Base-by-base conservation (phyloP, 1,140 invertebrate species). In the Cheumatopsyche charites region DNA sequence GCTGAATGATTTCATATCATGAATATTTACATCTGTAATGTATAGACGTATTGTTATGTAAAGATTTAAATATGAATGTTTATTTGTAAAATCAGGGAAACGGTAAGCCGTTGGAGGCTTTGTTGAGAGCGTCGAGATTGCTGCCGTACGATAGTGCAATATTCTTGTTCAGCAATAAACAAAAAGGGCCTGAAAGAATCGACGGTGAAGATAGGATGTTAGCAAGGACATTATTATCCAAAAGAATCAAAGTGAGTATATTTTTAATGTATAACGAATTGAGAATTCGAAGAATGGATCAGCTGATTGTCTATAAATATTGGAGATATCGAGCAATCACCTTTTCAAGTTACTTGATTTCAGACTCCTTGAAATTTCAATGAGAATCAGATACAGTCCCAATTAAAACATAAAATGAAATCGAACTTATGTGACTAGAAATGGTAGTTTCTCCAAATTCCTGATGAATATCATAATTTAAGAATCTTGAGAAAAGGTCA, bases 91-190 rank as follows among this genome's bases (percentile, higher is more conserved):
- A 36, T 36, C n/a, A 67, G 63, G 63, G 36, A 47, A 67, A 29
- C 23, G 63, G 63, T 23, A 67, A 29, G 25, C 45, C 63, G 3
- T 25, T 43, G 0, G 11, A 45, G 12, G 71, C 71, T 0, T 66
- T 75, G 9, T 62, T 52, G n/a, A 79, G 79, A 67, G 80, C 82
- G 7, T 81, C 84, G 0, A 84, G 86, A 62, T 76, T 87, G 29
- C 84, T 88, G 41, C 87, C 87, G 0, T 88, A 87, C 70, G 87
- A 88, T 77, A 87, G 86, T 76, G 87, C 87, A 0, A 80, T 87
- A 0, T 87, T 88, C 77, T 79, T 87, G 13, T 75, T 75, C 65
- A 67, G 61, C 63, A 67, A 67, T 25, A 49, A 49, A 15, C 62
- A 63, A 43, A 67, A 67, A 12, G 43, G 25, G 23, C 6, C 55